phyloP scores from a whole-genome alignment of 1,140 invertebrate genomes.

The Meloidogyne floridensis region DNA sequence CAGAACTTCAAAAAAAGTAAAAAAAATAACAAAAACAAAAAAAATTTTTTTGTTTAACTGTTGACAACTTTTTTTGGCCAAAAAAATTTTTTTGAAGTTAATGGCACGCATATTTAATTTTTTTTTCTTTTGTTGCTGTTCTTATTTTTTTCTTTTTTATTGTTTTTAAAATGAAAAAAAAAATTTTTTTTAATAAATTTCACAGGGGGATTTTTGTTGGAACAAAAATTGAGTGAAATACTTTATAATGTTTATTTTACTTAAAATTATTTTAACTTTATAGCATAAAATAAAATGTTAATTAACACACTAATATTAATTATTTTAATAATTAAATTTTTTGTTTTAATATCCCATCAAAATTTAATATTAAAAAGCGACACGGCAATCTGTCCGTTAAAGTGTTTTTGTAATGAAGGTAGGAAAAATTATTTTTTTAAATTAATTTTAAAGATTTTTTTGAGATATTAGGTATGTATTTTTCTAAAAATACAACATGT shows the following conservation, averaged over 20 bases:
- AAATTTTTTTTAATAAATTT: neutral
- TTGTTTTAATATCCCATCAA: conserved; percentile 7
- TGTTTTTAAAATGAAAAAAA: neutral
- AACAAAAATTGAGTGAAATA: no score
- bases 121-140: neutral
- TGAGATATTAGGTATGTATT: no score
- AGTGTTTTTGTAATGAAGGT: neutral
- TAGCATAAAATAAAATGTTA: neutral
- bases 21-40: neutral
- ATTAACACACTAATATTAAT: neutral
- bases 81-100: neutral
- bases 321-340: neutral
- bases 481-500: no score
- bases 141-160: neutral
- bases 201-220: no score
- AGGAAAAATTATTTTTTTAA: neutral
- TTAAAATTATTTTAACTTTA: no score
- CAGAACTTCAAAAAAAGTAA: neutral
- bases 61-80: neutral
- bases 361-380: neutral
- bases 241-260: no score
- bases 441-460: neutral
- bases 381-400: conserved; percentile 1
- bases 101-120: neutral
- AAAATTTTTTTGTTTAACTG: neutral